A percentile compares a stretch with the other conserved stretches of the same genome.
phyloP scores from a whole-genome alignment of 2,888 invertebrate species.

The Polymixis lichenea region DNA sequence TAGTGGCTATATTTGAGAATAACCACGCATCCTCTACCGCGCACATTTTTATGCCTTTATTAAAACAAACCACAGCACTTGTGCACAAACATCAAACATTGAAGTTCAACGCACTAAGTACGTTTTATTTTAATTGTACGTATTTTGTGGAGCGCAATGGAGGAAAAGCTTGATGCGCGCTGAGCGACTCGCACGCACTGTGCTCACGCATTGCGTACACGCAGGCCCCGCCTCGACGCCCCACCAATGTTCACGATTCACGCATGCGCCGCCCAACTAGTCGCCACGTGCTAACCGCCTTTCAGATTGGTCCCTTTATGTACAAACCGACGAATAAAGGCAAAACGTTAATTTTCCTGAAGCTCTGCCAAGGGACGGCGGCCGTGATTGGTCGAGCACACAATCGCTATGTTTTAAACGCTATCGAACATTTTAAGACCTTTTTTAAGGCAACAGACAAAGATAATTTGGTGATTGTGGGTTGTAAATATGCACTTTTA shows the following conservation, averaged over 20 bases:
- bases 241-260: constrained; percentile 67
- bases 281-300: constrained; percentile 75
- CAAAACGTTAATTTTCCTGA: constrained; percentile 77
- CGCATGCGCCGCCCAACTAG: constrained; percentile 77
- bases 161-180: constrained; percentile 68
- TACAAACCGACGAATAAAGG: constrained; percentile 79
- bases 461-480: constrained; percentile 16
- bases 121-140: constrained; percentile 50
- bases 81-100: constrained; percentile 62
- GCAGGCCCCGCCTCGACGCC: constrained; percentile 81
- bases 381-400: constrained; percentile 75
- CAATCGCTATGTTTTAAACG: constrained; percentile 36
- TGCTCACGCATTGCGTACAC: constrained; percentile 86
- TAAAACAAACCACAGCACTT: constrained; percentile 63
- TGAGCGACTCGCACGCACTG: constrained; percentile 85
- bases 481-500: constrained; percentile 31
- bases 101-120: constrained; percentile 65
- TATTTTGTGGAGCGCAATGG: constrained; percentile 57
- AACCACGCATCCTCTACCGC: constrained; percentile 75
- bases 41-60: constrained; percentile 72
- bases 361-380: constrained; percentile 78
- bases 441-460: constrained; percentile 42
- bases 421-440: constrained; percentile 42
- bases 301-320: constrained; percentile 87
- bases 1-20: constrained; percentile 73